These are phyloP conservation scores for Paramormyrops kingsleyae DNA, from an alignment of 2,113 vertebrate genomes.

Conservation along the genomic window DNA sequence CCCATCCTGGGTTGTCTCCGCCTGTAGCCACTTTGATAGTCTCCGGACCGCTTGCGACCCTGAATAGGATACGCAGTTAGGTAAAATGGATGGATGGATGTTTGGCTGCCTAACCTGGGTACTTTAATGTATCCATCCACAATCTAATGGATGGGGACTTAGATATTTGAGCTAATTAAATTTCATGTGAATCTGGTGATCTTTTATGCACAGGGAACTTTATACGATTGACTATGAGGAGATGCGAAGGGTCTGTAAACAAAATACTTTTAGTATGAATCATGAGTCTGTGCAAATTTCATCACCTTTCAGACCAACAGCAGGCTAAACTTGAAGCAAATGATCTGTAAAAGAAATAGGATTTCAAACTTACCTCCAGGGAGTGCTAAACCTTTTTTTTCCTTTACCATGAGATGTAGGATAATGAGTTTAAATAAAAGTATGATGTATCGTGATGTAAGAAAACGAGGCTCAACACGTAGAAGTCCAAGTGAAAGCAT, in stretches of 20 bases:
- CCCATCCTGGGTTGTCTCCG: not conserved
- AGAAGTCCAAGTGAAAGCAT: not conserved
- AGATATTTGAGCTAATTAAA: not conserved
- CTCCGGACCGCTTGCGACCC: not conserved
- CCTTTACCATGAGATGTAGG: not conserved
- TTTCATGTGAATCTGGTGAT: conserved; percentile 1
- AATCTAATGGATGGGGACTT: not conserved
- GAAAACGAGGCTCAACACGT: not conserved
- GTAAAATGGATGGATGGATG: not conserved
- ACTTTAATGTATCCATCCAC: not conserved
- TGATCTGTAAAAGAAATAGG: not conserved
- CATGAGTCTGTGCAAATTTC: not conserved
- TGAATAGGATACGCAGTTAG: not conserved
- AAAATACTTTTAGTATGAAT: not conserved
- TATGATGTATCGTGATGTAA: not conserved
- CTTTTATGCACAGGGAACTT: not conserved
- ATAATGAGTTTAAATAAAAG: not conserved
- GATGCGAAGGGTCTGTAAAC: not conserved
- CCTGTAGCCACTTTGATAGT: not conserved
- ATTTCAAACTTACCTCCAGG: not conserved
- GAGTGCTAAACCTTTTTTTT: not conserved
- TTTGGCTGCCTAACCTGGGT: not conserved
- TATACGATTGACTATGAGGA: not conserved
- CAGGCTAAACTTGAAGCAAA: not conserved
- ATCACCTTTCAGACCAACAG: not conserved